Conservation (phyloP, 2,888 invertebrate species). For the Calameuta idolon region DNA sequence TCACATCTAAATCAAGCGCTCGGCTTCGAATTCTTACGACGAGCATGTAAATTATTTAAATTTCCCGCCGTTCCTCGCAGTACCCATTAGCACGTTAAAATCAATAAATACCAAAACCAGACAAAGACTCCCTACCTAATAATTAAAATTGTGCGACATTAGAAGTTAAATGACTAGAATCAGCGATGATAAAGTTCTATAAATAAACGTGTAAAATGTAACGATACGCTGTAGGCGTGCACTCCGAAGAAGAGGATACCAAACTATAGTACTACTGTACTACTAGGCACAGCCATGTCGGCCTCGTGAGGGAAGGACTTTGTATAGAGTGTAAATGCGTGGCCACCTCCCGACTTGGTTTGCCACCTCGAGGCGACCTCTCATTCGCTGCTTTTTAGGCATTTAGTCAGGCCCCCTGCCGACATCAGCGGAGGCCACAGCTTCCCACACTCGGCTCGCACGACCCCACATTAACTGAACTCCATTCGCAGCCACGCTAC, state of each 20-base stretch:
- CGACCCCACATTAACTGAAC: constrained; percentile 35
- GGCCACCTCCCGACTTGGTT: background rate
- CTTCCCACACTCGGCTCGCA: constrained; percentile 44
- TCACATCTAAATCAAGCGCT: background rate
- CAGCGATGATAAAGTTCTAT: background rate
- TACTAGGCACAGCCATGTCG: background rate
- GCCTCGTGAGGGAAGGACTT: background rate
- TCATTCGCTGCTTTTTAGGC: constrained; percentile 3
- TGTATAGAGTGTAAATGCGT: background rate
- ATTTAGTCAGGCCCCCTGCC: constrained; percentile 9
- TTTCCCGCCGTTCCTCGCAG: background rate
- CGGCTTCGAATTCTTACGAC: background rate
- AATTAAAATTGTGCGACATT: background rate
- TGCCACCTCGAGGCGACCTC: constrained; percentile 4
- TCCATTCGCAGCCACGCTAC: constrained; percentile 20
- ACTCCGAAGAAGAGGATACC: background rate
- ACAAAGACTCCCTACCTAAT: background rate
- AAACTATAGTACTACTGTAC: background rate
- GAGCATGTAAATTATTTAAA: background rate
- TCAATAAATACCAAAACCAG: background rate
- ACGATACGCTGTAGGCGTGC: background rate
- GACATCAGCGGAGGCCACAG: constrained; percentile 13
- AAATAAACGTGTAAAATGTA: background rate
- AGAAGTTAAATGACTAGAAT: background rate
- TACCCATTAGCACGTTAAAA: background rate